Evolutionary conservation across 2,888 invertebrate genomes (phyloP), one percentile per base, ranked within the genome.

Genomic region (Perdita meconis): DNA sequence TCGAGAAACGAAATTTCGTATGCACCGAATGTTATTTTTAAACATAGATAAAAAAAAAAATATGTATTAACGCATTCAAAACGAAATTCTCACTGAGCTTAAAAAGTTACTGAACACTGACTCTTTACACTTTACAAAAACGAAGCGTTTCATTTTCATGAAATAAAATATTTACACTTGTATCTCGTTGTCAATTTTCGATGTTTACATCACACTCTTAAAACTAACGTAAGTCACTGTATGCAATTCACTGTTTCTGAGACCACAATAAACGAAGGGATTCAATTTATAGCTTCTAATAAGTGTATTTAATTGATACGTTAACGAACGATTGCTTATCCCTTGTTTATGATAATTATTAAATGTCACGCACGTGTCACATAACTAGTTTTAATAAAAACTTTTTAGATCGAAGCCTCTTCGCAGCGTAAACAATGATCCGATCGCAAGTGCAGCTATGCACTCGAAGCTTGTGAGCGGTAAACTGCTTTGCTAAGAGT

Each of bases 381-480:
- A 6, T 26, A 24, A 34, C 16, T n/a, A n/a, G n/a, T 30, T 12
- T 2, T 8, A 12, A 16, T 19, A 12, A 24, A 22, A 50, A 34
- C 5, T 40, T 34, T 53, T 13, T 30, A 2, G 6, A 30, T 30
- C 30, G 30, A 30, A 30, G 3, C 2, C 30, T 30, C 30, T 30
- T 30, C 6, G 30, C n/a, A 22, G 19, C 22, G 6, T 57, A 51
- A 59, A 56, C 42, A 40, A 51, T 6, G 26, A 30, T 53, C 51
- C 34, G 4, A 13, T 12, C 53, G 30, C 26, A 36, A 51, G 40
- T 61, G 59, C 82, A 80, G 81, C 77, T 87, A 84, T 81, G 78
- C 80, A 75, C 86, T 78, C 86, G 80, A 72, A 80, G 86, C 84
- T 86, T 83, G 89, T 85, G 85, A 80, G 83, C 82, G 69, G 83